Evolutionary conservation across 2,113 vertebrate species (phyloP).

Genomic region (Nyctibius bracteatus): DNA sequence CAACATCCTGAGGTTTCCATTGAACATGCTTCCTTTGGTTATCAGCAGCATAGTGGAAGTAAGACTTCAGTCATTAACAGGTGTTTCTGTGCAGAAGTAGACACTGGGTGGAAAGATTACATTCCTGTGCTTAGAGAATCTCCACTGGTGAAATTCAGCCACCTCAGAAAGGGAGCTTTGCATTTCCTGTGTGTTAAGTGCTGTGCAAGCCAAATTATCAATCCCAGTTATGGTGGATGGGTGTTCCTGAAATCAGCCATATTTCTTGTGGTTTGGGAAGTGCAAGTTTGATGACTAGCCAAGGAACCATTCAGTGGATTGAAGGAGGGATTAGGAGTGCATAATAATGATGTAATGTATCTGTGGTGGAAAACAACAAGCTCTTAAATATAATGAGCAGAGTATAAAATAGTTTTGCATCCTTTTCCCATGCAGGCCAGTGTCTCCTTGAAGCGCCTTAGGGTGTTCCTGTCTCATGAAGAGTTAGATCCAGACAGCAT

Average conservation of each 20-base stretch:
- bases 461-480: slow-evolving; percentile 92
- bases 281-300: background rate
- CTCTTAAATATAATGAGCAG: background rate
- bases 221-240: accelerated
- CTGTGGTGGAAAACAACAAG: background rate
- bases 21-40: slow-evolving; percentile 95
- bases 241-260: background rate
- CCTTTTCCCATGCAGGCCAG: slow-evolving; percentile 77
- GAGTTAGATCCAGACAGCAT: slow-evolving; percentile 88
- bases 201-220: background rate
- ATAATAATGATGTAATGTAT: background rate
- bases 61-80: background rate
- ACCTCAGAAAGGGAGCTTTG: background rate
- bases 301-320: background rate
- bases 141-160: background rate
- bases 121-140: background rate
- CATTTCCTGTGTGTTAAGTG: background rate
- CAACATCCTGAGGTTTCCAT: slow-evolving; percentile 93
- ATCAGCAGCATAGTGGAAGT: slow-evolving; percentile 95
- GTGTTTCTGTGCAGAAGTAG: background rate
- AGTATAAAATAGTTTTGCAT: background rate
- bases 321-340: background rate
- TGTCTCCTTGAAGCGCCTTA: slow-evolving; percentile 90
- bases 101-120: background rate
- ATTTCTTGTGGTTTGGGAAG: background rate